Conservation (phyloP, 2,113 vertebrate species). For the Sturnus vulgaris region DNA sequence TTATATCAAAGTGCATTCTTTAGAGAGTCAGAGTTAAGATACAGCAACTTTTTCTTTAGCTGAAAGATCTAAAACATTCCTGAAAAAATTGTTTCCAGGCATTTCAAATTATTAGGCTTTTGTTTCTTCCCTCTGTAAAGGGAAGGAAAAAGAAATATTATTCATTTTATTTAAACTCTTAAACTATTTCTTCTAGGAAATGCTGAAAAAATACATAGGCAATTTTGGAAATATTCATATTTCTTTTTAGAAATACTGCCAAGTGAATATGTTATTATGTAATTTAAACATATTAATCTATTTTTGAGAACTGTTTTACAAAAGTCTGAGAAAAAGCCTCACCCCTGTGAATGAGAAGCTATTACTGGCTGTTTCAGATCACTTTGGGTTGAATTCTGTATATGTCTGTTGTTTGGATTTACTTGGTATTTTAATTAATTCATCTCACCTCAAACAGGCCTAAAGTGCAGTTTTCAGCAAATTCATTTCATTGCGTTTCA, state of each 20-base stretch:
- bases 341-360: not conserved
- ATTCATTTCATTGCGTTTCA: not conserved
- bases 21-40: not conserved
- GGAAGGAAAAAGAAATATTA: not conserved
- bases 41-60: not conserved
- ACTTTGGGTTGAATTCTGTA: not conserved
- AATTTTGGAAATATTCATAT: not conserved
- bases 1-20: not conserved
- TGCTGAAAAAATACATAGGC: not conserved
- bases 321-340: not conserved
- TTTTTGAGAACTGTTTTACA: not conserved
- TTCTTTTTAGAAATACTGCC: not conserved
- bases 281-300: not conserved
- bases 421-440: not conserved
- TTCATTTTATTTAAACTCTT: not conserved
- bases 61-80: not conserved
- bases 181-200: not conserved
- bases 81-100: not conserved
- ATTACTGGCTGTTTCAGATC: not conserved
- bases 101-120: not conserved
- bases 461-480: not conserved
- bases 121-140: not conserved
- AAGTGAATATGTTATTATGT: not conserved
- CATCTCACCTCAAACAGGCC: not conserved
- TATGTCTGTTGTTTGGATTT: conserved; percentile 19